Evolutionary conservation across 2,797 vertebrate genomes (phyloP).

Genomic region (Luscinia luscinia): DNA sequence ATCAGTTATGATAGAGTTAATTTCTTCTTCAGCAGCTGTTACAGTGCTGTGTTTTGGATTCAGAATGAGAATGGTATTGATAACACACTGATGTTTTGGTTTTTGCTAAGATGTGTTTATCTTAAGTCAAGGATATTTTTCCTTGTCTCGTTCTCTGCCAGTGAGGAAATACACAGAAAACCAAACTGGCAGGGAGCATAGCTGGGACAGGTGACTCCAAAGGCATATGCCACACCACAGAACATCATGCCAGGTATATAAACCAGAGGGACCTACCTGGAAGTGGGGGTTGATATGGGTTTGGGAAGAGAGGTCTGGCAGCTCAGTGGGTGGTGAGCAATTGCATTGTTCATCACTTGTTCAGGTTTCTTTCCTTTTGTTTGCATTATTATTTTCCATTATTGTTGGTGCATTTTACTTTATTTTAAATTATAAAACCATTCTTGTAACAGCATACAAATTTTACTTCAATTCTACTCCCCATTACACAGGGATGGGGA

Average conservation of each 20-base stretch:
- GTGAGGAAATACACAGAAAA: neutral
- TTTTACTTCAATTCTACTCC: neutral
- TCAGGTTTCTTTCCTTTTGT: neutral
- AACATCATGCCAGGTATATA: neutral
- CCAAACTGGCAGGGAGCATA: neutral
- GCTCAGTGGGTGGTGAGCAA: neutral
- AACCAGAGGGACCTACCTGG: neutral
- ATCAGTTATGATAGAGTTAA: neutral
- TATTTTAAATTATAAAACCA: neutral
- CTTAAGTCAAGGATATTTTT: neutral
- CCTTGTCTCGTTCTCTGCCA: accelerated
- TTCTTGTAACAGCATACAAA: neutral
- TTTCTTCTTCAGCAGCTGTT: neutral
- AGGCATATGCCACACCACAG: neutral
- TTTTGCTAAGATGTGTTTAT: accelerated
- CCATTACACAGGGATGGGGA: neutral
- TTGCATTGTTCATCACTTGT: neutral
- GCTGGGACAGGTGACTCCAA: neutral
- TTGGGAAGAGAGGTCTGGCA: neutral
- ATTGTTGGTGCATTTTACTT: neutral
- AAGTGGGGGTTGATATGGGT: neutral
- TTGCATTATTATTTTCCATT: neutral
- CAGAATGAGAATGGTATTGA: neutral
- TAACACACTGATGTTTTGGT: neutral
- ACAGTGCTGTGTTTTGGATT: neutral